These are phyloP conservation scores for Morpho helenor DNA, from an alignment of 2,888 invertebrate species.

Conservation along the genomic window DNA sequence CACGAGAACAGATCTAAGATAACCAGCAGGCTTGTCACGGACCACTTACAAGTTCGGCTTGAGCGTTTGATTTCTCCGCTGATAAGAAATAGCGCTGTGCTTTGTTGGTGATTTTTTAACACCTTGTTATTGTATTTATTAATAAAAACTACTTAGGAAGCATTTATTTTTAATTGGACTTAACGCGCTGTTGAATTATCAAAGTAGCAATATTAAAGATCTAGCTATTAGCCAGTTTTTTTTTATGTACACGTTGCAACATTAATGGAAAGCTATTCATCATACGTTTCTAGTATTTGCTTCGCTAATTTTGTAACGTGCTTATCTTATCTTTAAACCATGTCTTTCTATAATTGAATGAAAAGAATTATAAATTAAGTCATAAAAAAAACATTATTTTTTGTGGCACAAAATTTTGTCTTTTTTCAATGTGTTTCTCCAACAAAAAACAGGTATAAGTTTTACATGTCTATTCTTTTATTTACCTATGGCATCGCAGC, in stretches of 20 bases:
- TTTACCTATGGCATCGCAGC: too few relatives aligned
- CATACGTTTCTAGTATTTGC: too few relatives aligned
- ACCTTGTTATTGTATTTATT: constrained; percentile 12
- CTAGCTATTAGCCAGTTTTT: background rate
- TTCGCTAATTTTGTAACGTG: too few relatives aligned
- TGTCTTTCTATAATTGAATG: too few relatives aligned
- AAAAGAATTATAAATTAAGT: too few relatives aligned
- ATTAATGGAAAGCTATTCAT: too few relatives aligned
- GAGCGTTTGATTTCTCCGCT: constrained; percentile 6
- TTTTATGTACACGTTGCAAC: background rate
- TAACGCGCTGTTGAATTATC: constrained; percentile 1
- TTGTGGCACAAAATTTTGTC: too few relatives aligned
- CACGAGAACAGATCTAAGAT: constrained; percentile 56
- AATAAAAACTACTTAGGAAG: constrained; percentile 12
- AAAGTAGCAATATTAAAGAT: background rate
- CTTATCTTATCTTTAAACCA: too few relatives aligned
- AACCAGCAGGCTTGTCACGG: constrained; percentile 34
- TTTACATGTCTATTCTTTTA: too few relatives aligned
- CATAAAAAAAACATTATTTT: too few relatives aligned
- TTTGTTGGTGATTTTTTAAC: constrained; percentile 10
- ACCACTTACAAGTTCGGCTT: constrained; percentile 17
- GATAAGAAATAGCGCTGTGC: constrained; percentile 10
- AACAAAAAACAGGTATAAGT: too few relatives aligned
- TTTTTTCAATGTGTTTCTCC: too few relatives aligned
- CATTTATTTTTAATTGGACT: constrained; percentile 4